Conservation (phyloP, 2,113 vertebrate species). For the Proteles cristata region DNA sequence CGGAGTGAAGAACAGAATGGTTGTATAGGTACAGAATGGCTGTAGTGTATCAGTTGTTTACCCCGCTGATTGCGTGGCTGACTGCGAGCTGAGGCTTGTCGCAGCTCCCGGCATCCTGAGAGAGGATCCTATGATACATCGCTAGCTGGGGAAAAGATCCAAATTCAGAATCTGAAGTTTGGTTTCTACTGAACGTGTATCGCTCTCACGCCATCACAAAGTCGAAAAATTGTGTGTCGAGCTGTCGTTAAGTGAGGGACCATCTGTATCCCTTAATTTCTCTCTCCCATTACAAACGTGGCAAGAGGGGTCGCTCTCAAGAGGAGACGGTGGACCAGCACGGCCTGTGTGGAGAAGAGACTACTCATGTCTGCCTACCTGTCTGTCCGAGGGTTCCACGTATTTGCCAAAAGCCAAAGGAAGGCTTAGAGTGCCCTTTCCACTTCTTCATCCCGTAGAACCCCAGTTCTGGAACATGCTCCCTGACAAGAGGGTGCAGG, state of each 20-base stretch:
- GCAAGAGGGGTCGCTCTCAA: not conserved
- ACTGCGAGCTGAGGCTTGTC: not conserved
- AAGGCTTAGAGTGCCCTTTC: not conserved
- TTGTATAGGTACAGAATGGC: not conserved
- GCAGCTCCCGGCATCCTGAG: not conserved
- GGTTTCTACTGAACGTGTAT: not conserved
- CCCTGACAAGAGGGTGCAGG: not conserved
- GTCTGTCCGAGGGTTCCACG: not conserved
- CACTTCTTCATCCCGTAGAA: not conserved
- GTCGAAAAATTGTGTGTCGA: not conserved
- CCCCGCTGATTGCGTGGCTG: not conserved
- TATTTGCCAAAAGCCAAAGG: not conserved
- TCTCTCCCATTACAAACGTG: not conserved
- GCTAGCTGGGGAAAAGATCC: not conserved
- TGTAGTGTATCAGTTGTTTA: not conserved
- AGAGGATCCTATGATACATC: not conserved
- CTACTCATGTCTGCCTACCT: not conserved
- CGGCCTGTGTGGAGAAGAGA: not conserved
- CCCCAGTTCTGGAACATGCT: not conserved
- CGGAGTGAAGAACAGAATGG: not conserved
- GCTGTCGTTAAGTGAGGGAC: not conserved
- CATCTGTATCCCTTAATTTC: conserved; percentile 17
- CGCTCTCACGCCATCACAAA: not conserved
- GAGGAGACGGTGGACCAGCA: not conserved
- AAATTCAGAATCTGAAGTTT: not conserved